A percentile compares a stretch with the other conserved stretches of the same genome.
Conservation (phyloP, 2,113 vertebrate genomes). For the Marcusenius ussheri region DNA sequence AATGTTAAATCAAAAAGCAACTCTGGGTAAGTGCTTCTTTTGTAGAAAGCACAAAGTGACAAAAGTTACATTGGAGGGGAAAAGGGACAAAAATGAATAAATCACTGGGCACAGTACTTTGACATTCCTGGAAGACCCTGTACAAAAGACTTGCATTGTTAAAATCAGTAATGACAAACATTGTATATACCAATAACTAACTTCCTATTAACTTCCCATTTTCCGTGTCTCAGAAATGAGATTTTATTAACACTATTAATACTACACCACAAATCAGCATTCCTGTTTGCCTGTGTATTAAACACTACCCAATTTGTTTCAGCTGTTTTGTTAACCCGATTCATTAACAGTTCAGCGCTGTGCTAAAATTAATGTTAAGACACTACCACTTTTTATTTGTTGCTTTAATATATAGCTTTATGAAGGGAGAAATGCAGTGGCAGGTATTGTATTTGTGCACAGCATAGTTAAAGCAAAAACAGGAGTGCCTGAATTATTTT, state of each 20-base stretch:
- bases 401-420: background rate
- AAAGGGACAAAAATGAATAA: background rate
- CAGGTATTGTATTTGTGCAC: background rate
- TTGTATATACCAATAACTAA: background rate
- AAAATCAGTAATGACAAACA: background rate
- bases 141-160: background rate
- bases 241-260: background rate
- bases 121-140: background rate
- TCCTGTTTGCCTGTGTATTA: background rate
- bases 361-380: background rate
- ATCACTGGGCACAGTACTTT: background rate
- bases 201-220: no score
- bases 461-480: background rate
- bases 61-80: background rate
- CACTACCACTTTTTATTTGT: background rate
- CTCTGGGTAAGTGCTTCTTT: background rate
- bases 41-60: background rate
- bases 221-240: background rate
- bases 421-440: background rate
- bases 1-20: background rate
- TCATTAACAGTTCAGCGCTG: background rate
- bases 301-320: background rate
- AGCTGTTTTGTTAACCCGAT: background rate
- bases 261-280: background rate
- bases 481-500: background rate